Evolutionary conservation across 2,888 invertebrate species (phyloP), one percentile per base, ranked within the genome.

Genomic region (Dolomedes plantarius): DNA sequence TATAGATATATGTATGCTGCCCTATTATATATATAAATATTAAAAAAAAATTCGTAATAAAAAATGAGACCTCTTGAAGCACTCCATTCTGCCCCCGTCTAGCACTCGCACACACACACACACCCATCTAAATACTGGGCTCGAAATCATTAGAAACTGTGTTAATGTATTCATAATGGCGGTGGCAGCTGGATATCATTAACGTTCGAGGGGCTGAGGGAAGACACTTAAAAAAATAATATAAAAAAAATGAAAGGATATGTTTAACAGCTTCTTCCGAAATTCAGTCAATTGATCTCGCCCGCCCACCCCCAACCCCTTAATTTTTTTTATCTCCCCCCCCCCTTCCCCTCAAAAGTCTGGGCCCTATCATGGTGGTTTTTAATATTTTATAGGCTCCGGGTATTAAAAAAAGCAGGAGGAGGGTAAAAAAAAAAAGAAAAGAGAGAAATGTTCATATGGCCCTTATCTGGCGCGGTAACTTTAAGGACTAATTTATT

Each of bases 111-210:
- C n/a, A n/a, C n/a, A n/a, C n/a, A 39, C 19, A 1, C 67, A 16
- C 32, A 11, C 46, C 29, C 39, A 28, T 72, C 62, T 79, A 73
- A 81, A 74, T 74, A 73, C 68, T 39, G 72, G 39, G 36, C 76
- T 19, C 65, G 64, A 74, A 76, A 86, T 86, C 86, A 86, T 86
- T 86, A 86, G 80, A 76, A 80, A 83, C 41, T 71, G 86, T 86
- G 86, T 86, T 86, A 86, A 86, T 86, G 86, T 86, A 86, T 86
- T 86, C 86, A 86, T 86, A 86, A 86, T 86, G 76, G 86, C 46
- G 46, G 67, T 68, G 69, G 86, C 86, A 86, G 86, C 86, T 86
- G 86, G 86, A 28, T 72, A 71, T 86, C 86, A 86, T 86, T 86
- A 86, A 72, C 28, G 28, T 29, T 28, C n/a, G 28, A 69, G 28